phyloP scores from a whole-genome alignment of 2,113 vertebrate genomes.

The Odocoileus virginianus region DNA sequence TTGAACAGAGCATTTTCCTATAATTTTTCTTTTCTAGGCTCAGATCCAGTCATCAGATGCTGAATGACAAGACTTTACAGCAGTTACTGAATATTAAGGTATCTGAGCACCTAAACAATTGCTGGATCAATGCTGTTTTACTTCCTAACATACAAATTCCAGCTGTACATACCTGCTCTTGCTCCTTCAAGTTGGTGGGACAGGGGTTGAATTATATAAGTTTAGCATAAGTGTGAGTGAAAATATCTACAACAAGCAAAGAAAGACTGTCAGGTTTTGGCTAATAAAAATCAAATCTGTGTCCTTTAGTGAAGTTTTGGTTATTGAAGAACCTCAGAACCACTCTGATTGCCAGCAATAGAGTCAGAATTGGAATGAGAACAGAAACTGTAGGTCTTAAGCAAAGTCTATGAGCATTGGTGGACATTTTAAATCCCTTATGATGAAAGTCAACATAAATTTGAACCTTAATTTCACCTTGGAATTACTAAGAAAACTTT shows the following conservation, averaged over 20 bases:
- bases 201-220: not conserved
- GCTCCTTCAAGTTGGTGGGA: not conserved
- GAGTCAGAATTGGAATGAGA: not conserved
- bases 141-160: not conserved
- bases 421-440: not conserved
- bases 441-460: not conserved
- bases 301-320: not conserved
- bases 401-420: fast-evolving
- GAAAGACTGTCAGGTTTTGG: not conserved
- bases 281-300: not conserved
- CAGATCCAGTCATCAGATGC: too few species aligned
- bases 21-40: not conserved
- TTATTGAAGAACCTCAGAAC: not conserved
- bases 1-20: not conserved
- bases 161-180: not conserved
- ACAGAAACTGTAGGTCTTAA: not conserved
- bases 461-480: not conserved
- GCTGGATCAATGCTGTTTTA: not conserved
- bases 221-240: not conserved
- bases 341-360: not conserved
- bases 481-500: not conserved
- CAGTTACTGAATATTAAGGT: not conserved
- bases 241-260: not conserved
- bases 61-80: fast-evolving
- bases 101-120: not conserved